phyloP scores from a whole-genome alignment of 2,888 invertebrate genomes.

The Ormyrus thymus region DNA sequence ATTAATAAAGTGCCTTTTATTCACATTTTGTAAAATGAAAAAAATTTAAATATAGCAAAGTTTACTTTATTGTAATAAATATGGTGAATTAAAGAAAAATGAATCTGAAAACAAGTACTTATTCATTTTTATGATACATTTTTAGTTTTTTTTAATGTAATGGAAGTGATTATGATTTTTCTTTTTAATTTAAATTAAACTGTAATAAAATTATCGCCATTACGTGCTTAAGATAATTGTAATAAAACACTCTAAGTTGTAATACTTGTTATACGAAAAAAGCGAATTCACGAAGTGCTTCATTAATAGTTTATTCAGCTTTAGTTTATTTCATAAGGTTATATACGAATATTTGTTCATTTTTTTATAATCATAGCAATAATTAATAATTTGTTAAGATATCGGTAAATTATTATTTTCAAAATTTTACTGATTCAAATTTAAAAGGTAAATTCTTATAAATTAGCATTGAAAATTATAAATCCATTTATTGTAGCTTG shows the following conservation, averaged over 20 bases:
- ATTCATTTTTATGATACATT: conserved; percentile 20
- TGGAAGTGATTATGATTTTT: too few relatives aligned
- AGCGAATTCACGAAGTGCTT: too few relatives aligned
- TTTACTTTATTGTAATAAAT: conserved; percentile 21
- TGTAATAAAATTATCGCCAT: too few relatives aligned
- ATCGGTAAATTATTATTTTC: not conserved
- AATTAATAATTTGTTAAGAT: too few relatives aligned
- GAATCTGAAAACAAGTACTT: conserved; percentile 18
- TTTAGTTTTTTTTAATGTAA: conserved; percentile 18
- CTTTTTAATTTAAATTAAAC: too few relatives aligned
- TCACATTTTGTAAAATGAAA: conserved; percentile 35
- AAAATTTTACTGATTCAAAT: not conserved
- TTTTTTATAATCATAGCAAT: not conserved
- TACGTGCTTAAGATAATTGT: too few relatives aligned
- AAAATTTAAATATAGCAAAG: conserved; percentile 36
- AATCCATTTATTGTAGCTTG: conserved; percentile 21
- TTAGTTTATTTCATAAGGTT: too few relatives aligned
- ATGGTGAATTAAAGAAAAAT: conserved; percentile 7
- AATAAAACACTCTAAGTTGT: too few relatives aligned
- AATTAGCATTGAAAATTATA: conserved; percentile 7
- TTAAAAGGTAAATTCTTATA: not conserved
- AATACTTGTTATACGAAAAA: too few relatives aligned
- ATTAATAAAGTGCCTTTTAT: conserved; percentile 50
- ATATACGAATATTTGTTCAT: not conserved
- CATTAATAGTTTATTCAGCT: too few relatives aligned